Conservation (phyloP, 1,140 invertebrate genomes). For the Magallana angulata region DNA sequence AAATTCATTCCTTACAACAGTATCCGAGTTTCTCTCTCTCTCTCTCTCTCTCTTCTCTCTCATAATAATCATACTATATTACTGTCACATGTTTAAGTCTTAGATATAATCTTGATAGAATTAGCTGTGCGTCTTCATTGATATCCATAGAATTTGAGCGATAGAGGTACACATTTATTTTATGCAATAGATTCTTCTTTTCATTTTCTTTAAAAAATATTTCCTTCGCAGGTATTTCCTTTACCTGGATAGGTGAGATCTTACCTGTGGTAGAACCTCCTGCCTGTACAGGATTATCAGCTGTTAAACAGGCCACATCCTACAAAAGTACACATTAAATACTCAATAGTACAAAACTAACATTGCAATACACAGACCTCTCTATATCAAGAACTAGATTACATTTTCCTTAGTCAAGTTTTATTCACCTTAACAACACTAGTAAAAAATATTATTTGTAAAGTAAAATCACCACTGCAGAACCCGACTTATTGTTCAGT, state of each 20-base stretch:
- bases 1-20: too few species aligned
- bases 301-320: neutral
- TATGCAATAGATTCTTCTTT: too few species aligned
- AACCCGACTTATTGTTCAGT: neutral
- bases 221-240: too few species aligned
- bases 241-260: neutral
- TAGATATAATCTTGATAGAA: too few species aligned
- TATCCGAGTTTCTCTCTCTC: too few species aligned
- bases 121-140: too few species aligned
- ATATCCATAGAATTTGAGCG: too few species aligned
- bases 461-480: neutral
- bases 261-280: slow-evolving; percentile 10
- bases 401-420: neutral
- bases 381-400: neutral
- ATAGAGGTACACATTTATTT: too few species aligned
- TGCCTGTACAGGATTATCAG: neutral
- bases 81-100: too few species aligned
- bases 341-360: neutral
- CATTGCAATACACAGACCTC: neutral
- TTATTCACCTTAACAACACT: neutral
- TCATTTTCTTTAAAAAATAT: too few species aligned
- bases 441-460: neutral
- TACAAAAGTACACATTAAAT: neutral
- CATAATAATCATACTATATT: too few species aligned
- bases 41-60: too few species aligned